Percentiles rank a stretch among this genome's conserved stretches.
Conservation (phyloP, 2,797 vertebrate genomes). For the Heliangelus exortis region DNA sequence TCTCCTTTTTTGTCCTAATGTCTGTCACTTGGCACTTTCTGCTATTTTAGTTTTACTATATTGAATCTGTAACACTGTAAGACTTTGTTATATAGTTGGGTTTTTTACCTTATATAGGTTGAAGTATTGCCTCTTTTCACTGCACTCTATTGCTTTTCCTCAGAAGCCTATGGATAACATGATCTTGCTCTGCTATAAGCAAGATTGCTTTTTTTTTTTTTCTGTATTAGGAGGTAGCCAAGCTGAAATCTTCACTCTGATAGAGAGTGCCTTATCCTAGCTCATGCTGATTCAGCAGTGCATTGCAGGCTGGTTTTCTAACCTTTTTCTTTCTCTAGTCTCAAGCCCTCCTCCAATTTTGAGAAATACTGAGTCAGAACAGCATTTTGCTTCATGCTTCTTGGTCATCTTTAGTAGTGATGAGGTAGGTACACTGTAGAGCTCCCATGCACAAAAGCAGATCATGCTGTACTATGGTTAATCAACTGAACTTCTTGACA, state of each 20-base stretch:
- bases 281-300: slow-evolving; percentile 10
- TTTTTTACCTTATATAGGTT: background rate
- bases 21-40: background rate
- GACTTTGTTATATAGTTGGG: background rate
- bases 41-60: background rate
- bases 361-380: background rate
- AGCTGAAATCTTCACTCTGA: background rate
- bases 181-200: background rate
- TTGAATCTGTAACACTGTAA: background rate
- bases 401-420: background rate
- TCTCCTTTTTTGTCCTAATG: background rate
- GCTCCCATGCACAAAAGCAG: background rate
- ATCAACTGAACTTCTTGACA: background rate
- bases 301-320: background rate
- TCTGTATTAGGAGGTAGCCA: background rate
- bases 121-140: background rate
- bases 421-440: background rate
- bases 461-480: accelerated
- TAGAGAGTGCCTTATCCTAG: background rate
- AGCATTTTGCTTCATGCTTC: background rate
- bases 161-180: background rate
- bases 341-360: background rate
- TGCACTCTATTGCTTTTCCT: background rate
- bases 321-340: background rate
- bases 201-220: background rate